These are phyloP conservation scores for Macrobrachium nipponense DNA, from an alignment of 1,140 invertebrate species.

Conservation along the genomic window DNA sequence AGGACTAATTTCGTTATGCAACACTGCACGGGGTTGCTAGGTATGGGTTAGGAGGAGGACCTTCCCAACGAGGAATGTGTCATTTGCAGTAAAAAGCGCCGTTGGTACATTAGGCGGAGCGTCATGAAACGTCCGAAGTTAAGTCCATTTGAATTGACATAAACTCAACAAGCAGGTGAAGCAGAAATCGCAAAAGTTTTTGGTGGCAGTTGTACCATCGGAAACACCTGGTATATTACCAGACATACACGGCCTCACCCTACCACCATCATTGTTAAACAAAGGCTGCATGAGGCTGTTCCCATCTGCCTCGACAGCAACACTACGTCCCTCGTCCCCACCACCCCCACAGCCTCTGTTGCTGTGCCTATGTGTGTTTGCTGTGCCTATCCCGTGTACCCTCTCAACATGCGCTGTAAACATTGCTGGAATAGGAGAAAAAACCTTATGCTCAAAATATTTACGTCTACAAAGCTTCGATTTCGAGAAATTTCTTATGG, in stretches of 20 bases:
- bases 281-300: slow-evolving; percentile 52
- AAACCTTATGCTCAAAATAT: neutral
- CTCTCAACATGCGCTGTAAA: neutral
- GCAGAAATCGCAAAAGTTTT: no score
- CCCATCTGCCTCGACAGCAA: slow-evolving; percentile 21
- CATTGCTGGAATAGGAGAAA: neutral
- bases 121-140: no score
- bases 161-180: no score
- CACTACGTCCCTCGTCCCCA: neutral
- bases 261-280: slow-evolving; percentile 24
- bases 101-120: no score
- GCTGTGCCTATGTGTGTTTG: slow-evolving; percentile 8
- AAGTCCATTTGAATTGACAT: no score
- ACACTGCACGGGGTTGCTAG: no score
- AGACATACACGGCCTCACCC: slow-evolving; percentile 2
- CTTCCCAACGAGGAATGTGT: no score
- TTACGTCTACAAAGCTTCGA: no score
- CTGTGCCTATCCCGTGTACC: slow-evolving; percentile 15
- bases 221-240: slow-evolving; percentile 26
- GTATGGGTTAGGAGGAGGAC: no score
- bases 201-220: no score
- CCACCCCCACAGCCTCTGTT: slow-evolving; percentile 13
- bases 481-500: neutral
- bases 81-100: no score
- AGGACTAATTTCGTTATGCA: no score